Percentiles rank a stretch among this genome's conserved stretches.
Evolutionary conservation across 1,140 invertebrate genomes (phyloP).

Genomic region (Dendrolimus kikuchii): DNA sequence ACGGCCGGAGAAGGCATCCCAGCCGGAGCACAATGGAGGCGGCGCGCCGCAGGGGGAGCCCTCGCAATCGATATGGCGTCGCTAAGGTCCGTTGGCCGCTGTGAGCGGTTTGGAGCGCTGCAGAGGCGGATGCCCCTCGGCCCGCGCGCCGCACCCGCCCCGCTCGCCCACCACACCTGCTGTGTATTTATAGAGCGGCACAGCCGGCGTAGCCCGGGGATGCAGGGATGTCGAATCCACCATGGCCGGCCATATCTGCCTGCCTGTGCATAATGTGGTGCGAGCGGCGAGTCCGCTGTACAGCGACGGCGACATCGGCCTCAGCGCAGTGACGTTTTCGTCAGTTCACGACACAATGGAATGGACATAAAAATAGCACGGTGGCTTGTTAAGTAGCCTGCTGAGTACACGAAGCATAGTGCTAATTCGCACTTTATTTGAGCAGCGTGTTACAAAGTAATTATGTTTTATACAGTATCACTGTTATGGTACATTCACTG

Average conservation of each 20-base stretch:
- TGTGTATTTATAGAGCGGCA: constrained; percentile 66
- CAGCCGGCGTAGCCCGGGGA: constrained; percentile 50
- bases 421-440: too few relatives aligned
- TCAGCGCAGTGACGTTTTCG: constrained; percentile 24
- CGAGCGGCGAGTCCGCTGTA: constrained; percentile 17
- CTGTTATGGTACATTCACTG: too few relatives aligned
- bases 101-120: constrained; percentile 61
- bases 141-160: constrained; percentile 37
- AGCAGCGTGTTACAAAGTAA: too few relatives aligned
- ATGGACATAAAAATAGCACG: constrained; percentile 49
- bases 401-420: too few relatives aligned
- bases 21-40: constrained; percentile 59
- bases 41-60: constrained; percentile 66
- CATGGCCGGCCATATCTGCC: constrained; percentile 35
- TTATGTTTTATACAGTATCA: too few relatives aligned
- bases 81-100: constrained; percentile 69
- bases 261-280: constrained; percentile 27
- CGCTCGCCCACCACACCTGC: constrained; percentile 57
- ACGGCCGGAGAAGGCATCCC: constrained; percentile 61
- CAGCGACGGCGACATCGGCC: constrained; percentile 18
- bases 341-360: constrained; percentile 43
- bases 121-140: constrained; percentile 58
- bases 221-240: constrained; percentile 51
- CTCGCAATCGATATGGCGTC: constrained; percentile 70
- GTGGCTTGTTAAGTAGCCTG: constrained; percentile 18